phyloP scores from a whole-genome alignment of 2,113 vertebrate species.

The Barnardius zonarius region DNA sequence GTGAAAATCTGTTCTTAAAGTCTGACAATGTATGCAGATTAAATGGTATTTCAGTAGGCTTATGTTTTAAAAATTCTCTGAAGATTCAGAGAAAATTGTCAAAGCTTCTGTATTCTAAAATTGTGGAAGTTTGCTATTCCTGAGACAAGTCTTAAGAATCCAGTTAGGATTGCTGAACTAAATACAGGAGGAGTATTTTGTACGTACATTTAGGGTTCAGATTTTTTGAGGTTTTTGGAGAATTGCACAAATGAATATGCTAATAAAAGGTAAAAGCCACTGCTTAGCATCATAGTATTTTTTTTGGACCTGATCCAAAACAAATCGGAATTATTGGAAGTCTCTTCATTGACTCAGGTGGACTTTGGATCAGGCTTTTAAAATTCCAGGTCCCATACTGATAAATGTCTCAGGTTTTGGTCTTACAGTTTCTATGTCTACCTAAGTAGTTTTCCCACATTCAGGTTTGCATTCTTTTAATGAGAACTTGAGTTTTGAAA shows the following conservation, averaged over 20 bases:
- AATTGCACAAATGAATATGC: neutral
- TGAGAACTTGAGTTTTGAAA: neutral
- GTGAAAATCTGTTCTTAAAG: neutral
- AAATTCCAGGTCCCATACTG: neutral
- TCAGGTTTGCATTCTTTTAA: neutral
- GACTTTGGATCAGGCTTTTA: neutral
- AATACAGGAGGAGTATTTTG: neutral
- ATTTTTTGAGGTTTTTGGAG: neutral
- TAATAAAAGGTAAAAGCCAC: neutral
- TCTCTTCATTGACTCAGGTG: neutral
- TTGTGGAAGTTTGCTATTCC: neutral
- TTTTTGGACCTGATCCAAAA: neutral
- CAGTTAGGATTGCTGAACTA: neutral
- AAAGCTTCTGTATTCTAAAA: neutral
- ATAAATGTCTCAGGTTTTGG: neutral
- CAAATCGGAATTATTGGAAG: neutral
- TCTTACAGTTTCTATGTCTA: neutral
- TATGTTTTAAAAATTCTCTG: neutral
- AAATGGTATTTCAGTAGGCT: conserved; percentile 12
- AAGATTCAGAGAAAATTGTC: neutral
- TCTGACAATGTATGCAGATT: neutral
- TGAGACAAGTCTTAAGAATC: neutral
- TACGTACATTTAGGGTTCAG: neutral
- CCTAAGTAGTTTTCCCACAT: neutral
- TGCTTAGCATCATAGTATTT: neutral